Evolutionary conservation across 2,113 vertebrate species (phyloP).

Genomic region (Callocephalon fimbriatum): DNA sequence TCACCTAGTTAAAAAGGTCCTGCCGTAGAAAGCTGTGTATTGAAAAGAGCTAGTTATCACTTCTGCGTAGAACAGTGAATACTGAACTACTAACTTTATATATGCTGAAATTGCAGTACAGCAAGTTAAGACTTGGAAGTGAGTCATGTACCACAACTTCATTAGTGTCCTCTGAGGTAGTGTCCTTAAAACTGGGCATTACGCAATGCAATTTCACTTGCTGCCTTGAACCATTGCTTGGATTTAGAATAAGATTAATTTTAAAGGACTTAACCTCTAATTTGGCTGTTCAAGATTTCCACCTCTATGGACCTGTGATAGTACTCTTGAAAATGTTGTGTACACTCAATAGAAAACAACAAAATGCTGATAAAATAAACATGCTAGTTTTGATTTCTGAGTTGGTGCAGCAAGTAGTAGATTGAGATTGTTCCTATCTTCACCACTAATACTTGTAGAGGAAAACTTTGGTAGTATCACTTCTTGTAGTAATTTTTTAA

Average conservation of each 20-base stretch:
- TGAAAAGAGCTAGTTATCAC: neutral
- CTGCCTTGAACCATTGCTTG: neutral
- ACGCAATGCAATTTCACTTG: neutral
- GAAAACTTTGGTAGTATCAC: neutral
- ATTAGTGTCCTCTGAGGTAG: neutral
- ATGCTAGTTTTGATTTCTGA: neutral
- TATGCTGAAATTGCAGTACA: neutral
- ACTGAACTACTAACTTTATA: neutral
- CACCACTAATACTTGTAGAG: neutral
- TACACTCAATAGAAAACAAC: neutral
- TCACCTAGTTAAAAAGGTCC: neutral
- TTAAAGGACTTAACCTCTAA: neutral
- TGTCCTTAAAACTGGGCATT: neutral
- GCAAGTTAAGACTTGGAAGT: neutral
- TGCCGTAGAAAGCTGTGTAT: neutral
- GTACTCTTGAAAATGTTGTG: neutral
- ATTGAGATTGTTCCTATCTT: neutral
- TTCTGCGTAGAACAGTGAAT: neutral
- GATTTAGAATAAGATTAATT: fast-evolving
- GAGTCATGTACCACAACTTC: neutral
- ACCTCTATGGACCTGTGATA: fast-evolving
- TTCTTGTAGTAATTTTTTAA: conserved; percentile 15
- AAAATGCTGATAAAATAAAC: neutral
- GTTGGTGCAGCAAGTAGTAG: neutral
- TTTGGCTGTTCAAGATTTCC: neutral